phyloP scores from a whole-genome alignment of 2,113 vertebrate species.

The Haliaeetus leucogaster region DNA sequence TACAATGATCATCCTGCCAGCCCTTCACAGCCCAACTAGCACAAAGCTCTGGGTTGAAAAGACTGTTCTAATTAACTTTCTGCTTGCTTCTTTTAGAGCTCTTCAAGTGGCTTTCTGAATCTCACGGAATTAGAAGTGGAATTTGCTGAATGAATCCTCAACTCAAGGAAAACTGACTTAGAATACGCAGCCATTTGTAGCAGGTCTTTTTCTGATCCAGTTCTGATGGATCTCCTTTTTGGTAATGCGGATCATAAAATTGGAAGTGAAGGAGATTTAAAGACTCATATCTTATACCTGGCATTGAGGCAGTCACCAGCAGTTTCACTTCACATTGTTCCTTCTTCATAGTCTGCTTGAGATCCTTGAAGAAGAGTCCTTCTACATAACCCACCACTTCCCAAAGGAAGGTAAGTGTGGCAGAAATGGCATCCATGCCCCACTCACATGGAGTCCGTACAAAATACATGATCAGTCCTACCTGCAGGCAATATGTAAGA shows the following conservation, averaged over 20 bases:
- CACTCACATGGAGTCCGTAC: conserved; percentile 96
- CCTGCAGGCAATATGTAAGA: conserved; percentile 68
- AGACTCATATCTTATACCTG: conserved; percentile 76
- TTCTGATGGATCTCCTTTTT: not conserved
- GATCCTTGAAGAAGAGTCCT: conserved; percentile 97
- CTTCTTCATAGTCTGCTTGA: conserved; percentile 99
- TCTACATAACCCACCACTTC: conserved; percentile 97
- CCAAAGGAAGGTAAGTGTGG: conserved; percentile 97
- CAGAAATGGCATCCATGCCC: conserved; percentile 99
- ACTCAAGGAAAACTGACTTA: not conserved
- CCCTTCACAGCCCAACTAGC: conserved; percentile 1
- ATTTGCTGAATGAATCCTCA: not conserved
- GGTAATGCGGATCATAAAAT: not conserved
- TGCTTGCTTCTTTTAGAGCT: not conserved
- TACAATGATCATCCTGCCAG: not conserved
- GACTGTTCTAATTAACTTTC: not conserved
- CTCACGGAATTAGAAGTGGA: not conserved
- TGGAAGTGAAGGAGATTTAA: not conserved
- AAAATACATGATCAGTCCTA: conserved; percentile 98
- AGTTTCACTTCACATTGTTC: conserved; percentile 98
- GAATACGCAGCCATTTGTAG: not conserved
- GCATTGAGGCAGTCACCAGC: conserved; percentile 96
- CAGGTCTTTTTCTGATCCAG: not conserved
- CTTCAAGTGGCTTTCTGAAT: not conserved
- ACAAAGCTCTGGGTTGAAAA: not conserved